Conservation (phyloP, 2,113 vertebrate species). For the Phaethon lepturus region DNA sequence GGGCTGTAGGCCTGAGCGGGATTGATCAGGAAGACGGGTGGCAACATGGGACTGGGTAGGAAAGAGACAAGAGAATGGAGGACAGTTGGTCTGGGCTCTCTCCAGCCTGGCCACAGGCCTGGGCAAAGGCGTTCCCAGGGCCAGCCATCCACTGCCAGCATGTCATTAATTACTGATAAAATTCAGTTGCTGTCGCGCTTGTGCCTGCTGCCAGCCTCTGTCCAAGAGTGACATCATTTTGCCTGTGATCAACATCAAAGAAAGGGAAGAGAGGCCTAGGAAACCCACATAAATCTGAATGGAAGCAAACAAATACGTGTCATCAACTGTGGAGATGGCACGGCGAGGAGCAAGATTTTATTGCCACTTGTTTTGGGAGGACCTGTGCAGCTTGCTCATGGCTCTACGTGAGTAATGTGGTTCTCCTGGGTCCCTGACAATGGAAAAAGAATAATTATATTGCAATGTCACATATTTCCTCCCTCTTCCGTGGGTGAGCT, state of each 20-base stretch:
- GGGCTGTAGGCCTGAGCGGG: neutral
- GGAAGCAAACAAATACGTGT: slow-evolving; percentile 43
- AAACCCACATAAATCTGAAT: slow-evolving; percentile 36
- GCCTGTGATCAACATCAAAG: slow-evolving; percentile 42
- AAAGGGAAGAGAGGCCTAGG: slow-evolving; percentile 19
- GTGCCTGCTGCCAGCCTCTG: neutral
- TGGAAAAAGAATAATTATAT: slow-evolving; percentile 40
- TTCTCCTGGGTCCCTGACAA: neutral
- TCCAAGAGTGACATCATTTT: slow-evolving; percentile 48
- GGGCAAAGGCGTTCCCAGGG: neutral
- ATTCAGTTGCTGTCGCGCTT: neutral
- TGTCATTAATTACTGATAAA: slow-evolving; percentile 15
- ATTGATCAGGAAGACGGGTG: neutral
- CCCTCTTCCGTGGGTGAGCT: neutral
- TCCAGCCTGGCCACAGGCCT: neutral
- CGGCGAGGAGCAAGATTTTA: neutral
- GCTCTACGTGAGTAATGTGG: slow-evolving; percentile 3
- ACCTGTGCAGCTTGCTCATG: slow-evolving; percentile 24
- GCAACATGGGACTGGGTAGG: neutral
- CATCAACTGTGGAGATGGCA: slow-evolving; percentile 32
- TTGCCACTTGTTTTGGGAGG: slow-evolving; percentile 23
- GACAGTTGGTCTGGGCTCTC: neutral
- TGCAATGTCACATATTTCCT: slow-evolving; percentile 18
- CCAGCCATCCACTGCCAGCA: neutral
- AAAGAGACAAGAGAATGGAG: neutral